phyloP scores from a whole-genome alignment of 2,113 vertebrate species.

The Cricetomys ansorgei region DNA sequence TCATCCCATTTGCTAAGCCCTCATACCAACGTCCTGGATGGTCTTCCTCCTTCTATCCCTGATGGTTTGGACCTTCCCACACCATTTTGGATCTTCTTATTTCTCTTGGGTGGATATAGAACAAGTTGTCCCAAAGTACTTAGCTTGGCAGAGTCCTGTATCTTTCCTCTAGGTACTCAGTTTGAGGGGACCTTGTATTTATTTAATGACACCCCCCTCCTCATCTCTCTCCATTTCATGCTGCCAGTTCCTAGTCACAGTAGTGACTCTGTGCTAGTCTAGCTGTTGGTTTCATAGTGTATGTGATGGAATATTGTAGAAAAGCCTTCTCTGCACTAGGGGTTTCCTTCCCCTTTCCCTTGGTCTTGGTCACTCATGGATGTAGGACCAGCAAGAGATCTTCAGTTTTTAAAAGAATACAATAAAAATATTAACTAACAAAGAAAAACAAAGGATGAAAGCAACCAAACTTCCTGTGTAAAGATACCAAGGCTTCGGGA shows the following conservation, averaged over 20 bases:
- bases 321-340: constrained; percentile 46
- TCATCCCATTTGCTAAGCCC: constrained; percentile 76
- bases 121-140: constrained; percentile 51
- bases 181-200: background rate
- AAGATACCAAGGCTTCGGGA: background rate
- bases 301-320: constrained; percentile 80
- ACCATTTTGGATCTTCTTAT: constrained; percentile 70
- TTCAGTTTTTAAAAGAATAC: constrained; percentile 49
- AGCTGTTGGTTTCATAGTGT: constrained; percentile 75
- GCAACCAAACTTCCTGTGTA: background rate
- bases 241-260: constrained; percentile 75
- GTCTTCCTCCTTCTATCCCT: constrained; percentile 12
- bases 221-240: constrained; percentile 41
- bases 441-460: background rate
- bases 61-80: constrained; percentile 69
- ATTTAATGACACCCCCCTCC: constrained; percentile 57
- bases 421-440: constrained; percentile 60
- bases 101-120: constrained; percentile 73
- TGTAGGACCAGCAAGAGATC: constrained; percentile 72
- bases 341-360: background rate
- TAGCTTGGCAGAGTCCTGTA: constrained; percentile 47
- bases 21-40: constrained; percentile 55
- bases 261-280: constrained; percentile 83
- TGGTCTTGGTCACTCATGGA: constrained; percentile 65
- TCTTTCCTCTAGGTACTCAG: constrained; percentile 76